A percentile compares a stretch with the other conserved stretches of the same genome.
phyloP scores from a whole-genome alignment of 2,888 invertebrate genomes.

The Diabrotica balteata region DNA sequence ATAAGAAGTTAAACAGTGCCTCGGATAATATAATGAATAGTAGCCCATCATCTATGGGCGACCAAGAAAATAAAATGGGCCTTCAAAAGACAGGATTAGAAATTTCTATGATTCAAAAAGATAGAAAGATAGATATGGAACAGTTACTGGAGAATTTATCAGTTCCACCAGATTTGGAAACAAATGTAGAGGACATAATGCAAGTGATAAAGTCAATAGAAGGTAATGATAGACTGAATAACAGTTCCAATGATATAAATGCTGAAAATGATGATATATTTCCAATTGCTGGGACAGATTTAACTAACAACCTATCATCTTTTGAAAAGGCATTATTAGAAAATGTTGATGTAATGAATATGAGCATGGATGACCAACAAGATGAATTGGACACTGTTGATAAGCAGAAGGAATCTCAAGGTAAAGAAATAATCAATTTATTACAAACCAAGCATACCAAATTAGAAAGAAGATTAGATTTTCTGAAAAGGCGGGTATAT shows the following conservation, averaged over 20 bases:
- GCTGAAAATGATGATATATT: slow-evolving; percentile 52
- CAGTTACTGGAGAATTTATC: slow-evolving; percentile 69
- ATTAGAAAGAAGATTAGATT: slow-evolving; percentile 74
- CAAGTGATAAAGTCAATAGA: slow-evolving; percentile 81
- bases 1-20: slow-evolving; percentile 46
- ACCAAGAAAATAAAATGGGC: slow-evolving; percentile 63
- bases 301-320: slow-evolving; percentile 50
- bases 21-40: slow-evolving; percentile 63
- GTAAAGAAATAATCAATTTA: slow-evolving; percentile 65
- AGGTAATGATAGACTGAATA: slow-evolving; percentile 59
- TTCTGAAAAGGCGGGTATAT: slow-evolving; percentile 74
- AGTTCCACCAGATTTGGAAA: slow-evolving; percentile 62
- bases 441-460: slow-evolving; percentile 65
- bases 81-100: slow-evolving; percentile 66
- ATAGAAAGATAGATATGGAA: slow-evolving; percentile 65
- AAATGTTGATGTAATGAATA: slow-evolving; percentile 64
- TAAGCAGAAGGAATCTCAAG: slow-evolving; percentile 56
- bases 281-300: slow-evolving; percentile 52
- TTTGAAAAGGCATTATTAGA: slow-evolving; percentile 59
- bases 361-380: slow-evolving; percentile 58
- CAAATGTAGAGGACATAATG: slow-evolving; percentile 70
- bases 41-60: slow-evolving; percentile 66
- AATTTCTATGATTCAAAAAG: slow-evolving; percentile 58
- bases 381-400: slow-evolving; percentile 60
- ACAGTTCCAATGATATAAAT: slow-evolving; percentile 50